A percentile compares a stretch with the other conserved stretches of the same genome.
These are phyloP conservation scores for Edolisoma coerulescens DNA, from an alignment of 2,113 vertebrate species.

Conservation along the genomic window DNA sequence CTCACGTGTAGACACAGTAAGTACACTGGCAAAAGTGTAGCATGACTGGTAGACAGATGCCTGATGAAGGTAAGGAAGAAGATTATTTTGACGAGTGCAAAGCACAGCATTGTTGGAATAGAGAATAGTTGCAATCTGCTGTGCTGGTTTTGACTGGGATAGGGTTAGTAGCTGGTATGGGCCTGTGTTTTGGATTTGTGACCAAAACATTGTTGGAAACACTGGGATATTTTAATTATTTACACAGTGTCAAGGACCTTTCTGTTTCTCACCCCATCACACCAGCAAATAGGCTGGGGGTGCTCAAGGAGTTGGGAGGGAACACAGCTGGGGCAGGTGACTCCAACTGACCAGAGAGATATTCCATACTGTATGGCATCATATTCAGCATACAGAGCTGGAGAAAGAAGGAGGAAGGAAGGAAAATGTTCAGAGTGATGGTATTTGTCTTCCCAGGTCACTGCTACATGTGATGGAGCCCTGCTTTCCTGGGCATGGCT, in stretches of 20 bases:
- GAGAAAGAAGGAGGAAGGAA: neutral
- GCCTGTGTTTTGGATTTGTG: neutral
- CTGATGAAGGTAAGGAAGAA: neutral
- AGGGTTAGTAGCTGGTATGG: neutral
- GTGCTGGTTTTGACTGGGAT: neutral
- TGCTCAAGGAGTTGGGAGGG: neutral
- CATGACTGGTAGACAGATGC: neutral
- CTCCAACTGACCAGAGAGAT: neutral
- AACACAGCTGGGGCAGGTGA: neutral
- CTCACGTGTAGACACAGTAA: neutral
- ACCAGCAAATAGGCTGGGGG: neutral
- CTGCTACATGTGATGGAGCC: neutral
- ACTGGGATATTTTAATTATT: neutral
- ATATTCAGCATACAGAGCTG: neutral
- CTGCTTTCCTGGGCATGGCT: neutral
- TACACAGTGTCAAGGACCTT: neutral
- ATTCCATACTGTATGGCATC: neutral
- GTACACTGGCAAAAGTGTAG: neutral
- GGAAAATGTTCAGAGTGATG: neutral
- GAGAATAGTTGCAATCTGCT: neutral
- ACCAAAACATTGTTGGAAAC: neutral
- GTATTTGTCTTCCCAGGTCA: neutral
- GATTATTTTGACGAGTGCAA: neutral
- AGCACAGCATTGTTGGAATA: neutral
- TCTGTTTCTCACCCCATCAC: fast-evolving